A percentile compares a stretch with the other conserved stretches of the same genome.
Conservation (phyloP, 2,888 invertebrate species). For the Dicranocentrus wangi region DNA sequence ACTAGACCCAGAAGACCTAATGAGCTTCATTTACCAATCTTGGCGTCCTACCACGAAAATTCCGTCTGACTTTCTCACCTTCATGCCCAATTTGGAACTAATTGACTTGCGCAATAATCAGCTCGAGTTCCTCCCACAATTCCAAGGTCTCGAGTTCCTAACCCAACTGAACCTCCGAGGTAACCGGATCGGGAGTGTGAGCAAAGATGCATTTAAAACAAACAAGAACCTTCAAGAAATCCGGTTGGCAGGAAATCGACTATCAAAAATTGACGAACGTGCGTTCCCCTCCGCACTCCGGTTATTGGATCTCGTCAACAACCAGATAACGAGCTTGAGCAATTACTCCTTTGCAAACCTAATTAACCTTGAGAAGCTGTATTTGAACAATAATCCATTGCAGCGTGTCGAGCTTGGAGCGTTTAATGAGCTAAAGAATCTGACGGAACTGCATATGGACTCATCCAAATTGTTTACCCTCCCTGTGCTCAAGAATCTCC, state of each 20-base stretch:
- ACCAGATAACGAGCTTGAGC: slow-evolving; percentile 64
- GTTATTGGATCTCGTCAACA: slow-evolving; percentile 61
- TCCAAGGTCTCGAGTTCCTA: slow-evolving; percentile 59
- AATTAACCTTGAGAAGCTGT: slow-evolving; percentile 52
- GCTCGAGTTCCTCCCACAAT: slow-evolving; percentile 62
- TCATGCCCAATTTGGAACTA: slow-evolving; percentile 66
- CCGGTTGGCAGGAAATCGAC: slow-evolving; percentile 57
- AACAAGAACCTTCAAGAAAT: slow-evolving; percentile 61
- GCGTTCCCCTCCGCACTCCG: slow-evolving; percentile 63
- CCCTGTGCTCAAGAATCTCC: slow-evolving; percentile 65
- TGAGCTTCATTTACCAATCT: slow-evolving; percentile 62
- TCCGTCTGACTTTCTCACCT: slow-evolving; percentile 66
- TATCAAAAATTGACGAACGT: slow-evolving; percentile 57
- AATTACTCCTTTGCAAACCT: slow-evolving; percentile 64
- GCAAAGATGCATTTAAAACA: slow-evolving; percentile 46
- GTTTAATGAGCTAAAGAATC: slow-evolving; percentile 60
- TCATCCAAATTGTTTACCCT: slow-evolving; percentile 64
- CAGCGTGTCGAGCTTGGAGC: slow-evolving; percentile 62
- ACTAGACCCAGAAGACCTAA: slow-evolving; percentile 66
- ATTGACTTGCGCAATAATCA: slow-evolving; percentile 66
- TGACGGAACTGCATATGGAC: slow-evolving; percentile 66
- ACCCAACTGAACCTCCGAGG: slow-evolving; percentile 47
- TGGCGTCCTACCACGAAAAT: slow-evolving; percentile 48
- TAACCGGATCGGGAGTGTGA: slow-evolving; percentile 53
- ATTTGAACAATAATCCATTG: slow-evolving; percentile 64